Conservation (phyloP, 2,113 vertebrate species). For the Nesospiza acunhae region DNA sequence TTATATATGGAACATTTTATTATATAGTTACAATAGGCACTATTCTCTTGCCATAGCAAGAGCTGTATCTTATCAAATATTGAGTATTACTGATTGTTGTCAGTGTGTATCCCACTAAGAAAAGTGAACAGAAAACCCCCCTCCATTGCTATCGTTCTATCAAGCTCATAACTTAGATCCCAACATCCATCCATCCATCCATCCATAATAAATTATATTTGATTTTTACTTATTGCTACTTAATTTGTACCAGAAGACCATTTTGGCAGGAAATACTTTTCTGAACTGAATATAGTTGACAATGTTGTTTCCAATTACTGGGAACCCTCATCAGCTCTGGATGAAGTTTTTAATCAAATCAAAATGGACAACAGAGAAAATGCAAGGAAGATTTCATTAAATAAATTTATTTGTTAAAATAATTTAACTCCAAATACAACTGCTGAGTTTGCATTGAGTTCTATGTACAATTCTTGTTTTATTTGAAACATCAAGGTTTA, state of each 20-base stretch:
- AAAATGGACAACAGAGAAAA: not conserved
- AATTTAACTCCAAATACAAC: constrained; percentile 89
- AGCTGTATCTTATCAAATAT: not conserved
- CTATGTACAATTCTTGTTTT: constrained; percentile 81
- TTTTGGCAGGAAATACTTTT: not conserved
- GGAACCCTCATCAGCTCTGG: not conserved
- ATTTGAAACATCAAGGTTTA: constrained; percentile 79
- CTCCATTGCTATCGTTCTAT: not conserved
- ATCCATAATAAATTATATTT: not conserved
- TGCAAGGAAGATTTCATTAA: constrained; percentile 76
- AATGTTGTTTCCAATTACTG: not conserved
- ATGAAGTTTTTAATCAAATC: not conserved
- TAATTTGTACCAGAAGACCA: not conserved
- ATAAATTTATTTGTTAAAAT: constrained; percentile 91
- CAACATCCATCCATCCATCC: not conserved
- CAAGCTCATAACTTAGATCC: not conserved
- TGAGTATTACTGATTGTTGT: not conserved
- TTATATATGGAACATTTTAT: not conserved
- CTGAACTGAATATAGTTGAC: not conserved
- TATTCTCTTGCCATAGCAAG: not conserved
- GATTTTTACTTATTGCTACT: not conserved
- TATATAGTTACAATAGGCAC: not conserved
- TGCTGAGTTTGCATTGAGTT: constrained; percentile 84
- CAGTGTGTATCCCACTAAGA: not conserved
- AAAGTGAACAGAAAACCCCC: not conserved